Evolutionary conservation across 2,113 vertebrate genomes (phyloP).

Genomic region (Spea bombifrons): DNA sequence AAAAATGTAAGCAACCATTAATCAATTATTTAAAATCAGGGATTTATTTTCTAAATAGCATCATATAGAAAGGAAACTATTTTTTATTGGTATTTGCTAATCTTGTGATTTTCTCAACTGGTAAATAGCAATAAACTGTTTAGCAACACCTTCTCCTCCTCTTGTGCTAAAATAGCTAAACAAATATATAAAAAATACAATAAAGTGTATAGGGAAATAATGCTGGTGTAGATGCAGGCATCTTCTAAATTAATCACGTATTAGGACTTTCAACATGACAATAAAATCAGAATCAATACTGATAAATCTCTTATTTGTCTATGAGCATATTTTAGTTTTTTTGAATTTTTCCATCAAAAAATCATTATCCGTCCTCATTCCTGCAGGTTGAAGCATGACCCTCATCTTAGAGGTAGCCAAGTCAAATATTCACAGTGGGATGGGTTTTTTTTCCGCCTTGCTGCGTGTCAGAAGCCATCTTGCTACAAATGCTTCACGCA

Average conservation of each 20-base stretch:
- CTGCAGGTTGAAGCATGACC: slow-evolving; percentile 83
- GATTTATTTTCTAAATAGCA: no score
- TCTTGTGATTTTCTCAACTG: no score
- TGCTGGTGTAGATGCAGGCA: neutral
- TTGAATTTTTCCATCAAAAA: slow-evolving; percentile 83
- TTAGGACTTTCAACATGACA: slow-evolving; percentile 51
- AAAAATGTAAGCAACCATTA: no score
- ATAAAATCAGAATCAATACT: slow-evolving; percentile 52
- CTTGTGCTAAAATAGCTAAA: no score
- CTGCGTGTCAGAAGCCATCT: slow-evolving; percentile 94
- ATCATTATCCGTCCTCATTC: slow-evolving; percentile 89
- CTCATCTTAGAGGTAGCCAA: slow-evolving; percentile 81
- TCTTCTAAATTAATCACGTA: slow-evolving; percentile 44
- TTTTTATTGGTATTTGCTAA: no score
- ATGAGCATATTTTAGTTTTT: slow-evolving; percentile 71
- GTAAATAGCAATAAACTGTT: no score
- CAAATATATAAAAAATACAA: no score
- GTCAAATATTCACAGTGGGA: slow-evolving; percentile 84
- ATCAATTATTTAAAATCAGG: no score
- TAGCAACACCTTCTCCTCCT: no score
- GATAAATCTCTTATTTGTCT: slow-evolving; percentile 49
- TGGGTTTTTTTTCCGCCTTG: slow-evolving; percentile 69
- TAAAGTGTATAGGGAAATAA: neutral
- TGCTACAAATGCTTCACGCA: slow-evolving; percentile 91
- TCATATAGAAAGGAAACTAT: no score